Conservation (phyloP, 2,113 vertebrate species). For the Nothoprocta pentlandii region DNA sequence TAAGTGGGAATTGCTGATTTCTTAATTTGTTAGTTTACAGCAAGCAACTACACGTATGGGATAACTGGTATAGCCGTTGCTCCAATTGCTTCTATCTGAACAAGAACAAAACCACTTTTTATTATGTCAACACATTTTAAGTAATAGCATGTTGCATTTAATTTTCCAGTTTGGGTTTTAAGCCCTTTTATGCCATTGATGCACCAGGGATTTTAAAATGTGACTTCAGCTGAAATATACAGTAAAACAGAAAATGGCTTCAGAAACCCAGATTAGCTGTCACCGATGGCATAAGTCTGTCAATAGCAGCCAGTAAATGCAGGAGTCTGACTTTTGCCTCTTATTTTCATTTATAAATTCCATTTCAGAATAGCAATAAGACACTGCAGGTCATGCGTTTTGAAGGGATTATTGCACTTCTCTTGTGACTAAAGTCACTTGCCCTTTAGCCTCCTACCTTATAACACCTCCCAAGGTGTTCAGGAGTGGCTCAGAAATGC, state of each 20-base stretch:
- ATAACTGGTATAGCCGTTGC: background rate
- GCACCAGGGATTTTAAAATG: constrained; percentile 31
- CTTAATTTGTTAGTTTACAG: background rate
- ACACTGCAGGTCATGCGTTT: constrained; percentile 51
- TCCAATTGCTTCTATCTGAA: background rate
- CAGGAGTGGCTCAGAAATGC: constrained; percentile 43
- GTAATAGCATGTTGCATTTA: background rate
- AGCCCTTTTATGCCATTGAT: background rate
- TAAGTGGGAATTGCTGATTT: background rate
- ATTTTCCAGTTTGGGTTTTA: constrained; percentile 37
- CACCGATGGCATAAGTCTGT: constrained; percentile 35
- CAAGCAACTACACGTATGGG: background rate
- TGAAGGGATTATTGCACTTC: constrained; percentile 54
- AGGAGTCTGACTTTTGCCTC: constrained; percentile 35
- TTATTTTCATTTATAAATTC: constrained; percentile 75
- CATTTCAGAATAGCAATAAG: constrained; percentile 65
- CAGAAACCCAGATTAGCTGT: constrained; percentile 26
- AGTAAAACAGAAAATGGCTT: constrained; percentile 29
- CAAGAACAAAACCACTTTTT: constrained; percentile 13
- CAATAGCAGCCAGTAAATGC: constrained; percentile 33
- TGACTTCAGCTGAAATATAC: constrained; percentile 39
- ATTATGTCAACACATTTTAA: constrained; percentile 11
- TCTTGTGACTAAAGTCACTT: constrained; percentile 54
- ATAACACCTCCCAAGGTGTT: constrained; percentile 26
- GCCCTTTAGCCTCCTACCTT: constrained; percentile 50